phyloP scores from a whole-genome alignment of 2,888 invertebrate genomes.

The Fragum fragum region DNA sequence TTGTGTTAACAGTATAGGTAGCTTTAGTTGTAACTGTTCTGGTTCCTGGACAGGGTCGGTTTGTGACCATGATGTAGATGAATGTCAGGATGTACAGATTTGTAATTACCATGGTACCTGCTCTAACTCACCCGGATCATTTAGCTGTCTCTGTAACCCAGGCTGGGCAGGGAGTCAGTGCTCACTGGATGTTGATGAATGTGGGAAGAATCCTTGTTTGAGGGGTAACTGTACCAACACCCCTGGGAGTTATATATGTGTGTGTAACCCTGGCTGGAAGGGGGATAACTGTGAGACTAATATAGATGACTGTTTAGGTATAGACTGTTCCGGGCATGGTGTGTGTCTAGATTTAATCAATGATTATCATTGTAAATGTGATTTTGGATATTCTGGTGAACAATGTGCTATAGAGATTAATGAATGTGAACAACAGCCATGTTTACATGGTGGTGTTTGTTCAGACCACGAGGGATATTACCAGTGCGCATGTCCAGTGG shows the following conservation, averaged over 20 bases:
- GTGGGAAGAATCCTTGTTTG: conserved; percentile 5
- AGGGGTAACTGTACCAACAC: conserved; percentile 44
- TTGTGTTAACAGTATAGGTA: too few species aligned
- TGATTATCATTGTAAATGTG: conserved; percentile 64
- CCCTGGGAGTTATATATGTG: conserved; percentile 46
- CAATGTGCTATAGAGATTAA: conserved; percentile 44
- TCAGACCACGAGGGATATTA: conserved; percentile 26
- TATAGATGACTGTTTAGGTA: conserved; percentile 33
- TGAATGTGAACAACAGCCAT: conserved; percentile 44
- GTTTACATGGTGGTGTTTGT: conserved; percentile 39
- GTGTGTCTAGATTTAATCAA: conserved; percentile 57
- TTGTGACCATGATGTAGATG: too few species aligned
- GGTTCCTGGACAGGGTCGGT: too few species aligned
- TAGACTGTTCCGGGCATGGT: conserved; percentile 60
- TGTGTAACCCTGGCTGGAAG: conserved; percentile 41
- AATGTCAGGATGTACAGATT: background rate
- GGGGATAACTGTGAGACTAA: conserved; percentile 34
- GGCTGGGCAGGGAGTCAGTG: conserved; percentile 43
- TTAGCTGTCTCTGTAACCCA: conserved; percentile 26
- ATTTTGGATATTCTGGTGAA: conserved; percentile 50
- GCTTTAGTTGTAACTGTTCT: too few species aligned
- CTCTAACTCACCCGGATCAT: conserved; percentile 42
- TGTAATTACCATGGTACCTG: conserved; percentile 47
- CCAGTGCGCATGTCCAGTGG: conserved; percentile 34
- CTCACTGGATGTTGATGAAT: conserved; percentile 48